A percentile compares a stretch with the other conserved stretches of the same genome.
These are phyloP conservation scores for Anas georgica DNA, from an alignment of 2,797 vertebrate genomes.

Conservation along the genomic window DNA sequence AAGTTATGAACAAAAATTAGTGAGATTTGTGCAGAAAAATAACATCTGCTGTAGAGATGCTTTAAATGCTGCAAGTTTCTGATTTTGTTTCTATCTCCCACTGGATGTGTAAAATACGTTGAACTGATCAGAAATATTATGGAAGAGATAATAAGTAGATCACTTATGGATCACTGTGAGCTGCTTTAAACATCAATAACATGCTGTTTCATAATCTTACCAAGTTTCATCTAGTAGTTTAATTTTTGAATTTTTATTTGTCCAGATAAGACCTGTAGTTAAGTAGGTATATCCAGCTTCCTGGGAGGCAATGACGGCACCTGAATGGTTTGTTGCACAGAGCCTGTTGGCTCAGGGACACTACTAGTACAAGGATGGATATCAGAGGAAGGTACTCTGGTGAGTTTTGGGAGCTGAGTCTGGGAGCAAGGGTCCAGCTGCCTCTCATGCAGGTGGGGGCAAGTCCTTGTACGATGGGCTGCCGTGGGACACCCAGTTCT, in stretches of 20 bases:
- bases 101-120: background rate
- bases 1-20: background rate
- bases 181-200: background rate
- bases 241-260: background rate
- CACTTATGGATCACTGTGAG: background rate
- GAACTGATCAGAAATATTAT: background rate
- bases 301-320: fast-evolving
- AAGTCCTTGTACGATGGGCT: background rate
- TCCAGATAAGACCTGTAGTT: background rate
- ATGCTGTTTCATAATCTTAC: background rate
- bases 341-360: background rate
- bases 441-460: background rate
- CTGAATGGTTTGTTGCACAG: background rate
- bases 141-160: background rate
- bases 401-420: background rate
- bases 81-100: background rate
- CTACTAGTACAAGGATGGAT: background rate
- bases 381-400: background rate
- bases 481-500: background rate
- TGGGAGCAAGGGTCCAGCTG: background rate
- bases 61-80: background rate
- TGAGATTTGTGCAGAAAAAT: slow-evolving; percentile 24
- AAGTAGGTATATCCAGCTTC: background rate
- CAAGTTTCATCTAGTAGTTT: background rate
- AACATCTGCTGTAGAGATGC: slow-evolving; percentile 16